Evolutionary conservation across 1,140 invertebrate genomes (phyloP), one percentile per base, ranked within the genome.

Genomic region (Zaprionus davidi): DNA sequence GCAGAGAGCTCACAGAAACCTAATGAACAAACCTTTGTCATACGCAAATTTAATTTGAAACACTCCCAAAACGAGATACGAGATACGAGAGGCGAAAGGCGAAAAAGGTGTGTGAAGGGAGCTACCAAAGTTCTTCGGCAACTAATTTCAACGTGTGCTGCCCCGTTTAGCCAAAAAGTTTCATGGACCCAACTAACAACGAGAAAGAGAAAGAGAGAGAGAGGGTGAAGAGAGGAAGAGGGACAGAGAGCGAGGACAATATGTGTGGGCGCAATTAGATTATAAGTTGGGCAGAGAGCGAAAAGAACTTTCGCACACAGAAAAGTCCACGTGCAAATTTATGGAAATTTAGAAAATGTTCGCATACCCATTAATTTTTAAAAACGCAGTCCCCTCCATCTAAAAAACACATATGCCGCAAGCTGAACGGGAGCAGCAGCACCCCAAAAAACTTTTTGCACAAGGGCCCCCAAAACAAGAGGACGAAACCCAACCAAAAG

Each of bases 251-350:
- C 49, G 56, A 65, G 17, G 31, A 34, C 31, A 46, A 49, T 75
- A 57, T 79, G 68, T 58, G 76, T 77, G 71, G 78, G 74, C 63
- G 85, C 84, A 88, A 88, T 88, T 88, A 88, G 84, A 88, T 88
- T 88, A 88, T 88, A 88, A 88, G 81, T 87, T 88, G 81, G 41
- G 80, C 77, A 87, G 76, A 81, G 81, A 51, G 46, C 46, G 41
- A 82, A 87, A 88, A 88, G 81, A 88, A 88, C 85, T 88, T 88
- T 88, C 63, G 78, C 81, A 88, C 78, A 51, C 46, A 49, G 46
- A 88, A 88, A 88, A 88, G 85, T 90, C 85, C 85, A 90, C 85
- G 79, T 88, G 81, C 85, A 88, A 88, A 88, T 90, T 88, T 88
- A 88, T 88, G 85, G 85, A 88, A 90, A 88, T 90, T 88, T 88